These are phyloP conservation scores for Portevinia maculata DNA, from an alignment of 2,888 invertebrate genomes.

Conservation along the genomic window DNA sequence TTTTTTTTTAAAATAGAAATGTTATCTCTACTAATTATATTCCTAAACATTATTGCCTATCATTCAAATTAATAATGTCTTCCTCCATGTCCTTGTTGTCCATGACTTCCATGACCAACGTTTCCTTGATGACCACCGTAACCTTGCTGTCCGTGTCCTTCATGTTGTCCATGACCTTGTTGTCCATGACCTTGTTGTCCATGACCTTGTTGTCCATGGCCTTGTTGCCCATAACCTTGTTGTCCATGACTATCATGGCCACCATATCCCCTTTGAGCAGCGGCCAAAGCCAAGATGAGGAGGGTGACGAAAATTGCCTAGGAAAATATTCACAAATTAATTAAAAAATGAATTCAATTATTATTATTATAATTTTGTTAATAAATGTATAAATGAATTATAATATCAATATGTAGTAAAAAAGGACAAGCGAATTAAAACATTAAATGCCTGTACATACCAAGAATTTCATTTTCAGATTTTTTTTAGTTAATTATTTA, in stretches of 20 bases:
- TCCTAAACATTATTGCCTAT: not conserved
- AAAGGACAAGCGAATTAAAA: too few relatives aligned
- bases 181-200: constrained; percentile 1
- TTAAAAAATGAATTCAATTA: not conserved
- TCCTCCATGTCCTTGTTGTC: constrained; percentile 9
- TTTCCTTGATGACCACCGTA: constrained; percentile 7
- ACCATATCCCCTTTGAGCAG: constrained; percentile 7
- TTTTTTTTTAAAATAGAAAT: too few relatives aligned
- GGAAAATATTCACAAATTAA: not conserved
- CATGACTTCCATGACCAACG: constrained; percentile 2
- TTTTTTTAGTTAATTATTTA: constrained; percentile 5
- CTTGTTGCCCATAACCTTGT: constrained; percentile 15
- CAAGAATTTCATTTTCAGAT: constrained; percentile 41
- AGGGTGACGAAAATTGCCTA: constrained; percentile 36
- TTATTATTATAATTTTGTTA: too few relatives aligned
- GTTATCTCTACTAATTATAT: too few relatives aligned
- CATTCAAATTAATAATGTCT: constrained; percentile 12
- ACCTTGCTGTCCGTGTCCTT: constrained; percentile 22
- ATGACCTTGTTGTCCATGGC: not conserved
- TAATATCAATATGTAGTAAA: too few relatives aligned
- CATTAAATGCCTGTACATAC: too few relatives aligned
- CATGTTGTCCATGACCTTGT: constrained; percentile 23
- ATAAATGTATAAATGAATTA: too few relatives aligned
- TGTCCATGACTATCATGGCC: constrained; percentile 13
- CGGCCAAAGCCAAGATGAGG: constrained; percentile 13